Evolutionary conservation across 2,888 invertebrate species (phyloP), one percentile per base, ranked within the genome.

Genomic region (Dorcus parallelipipedus): DNA sequence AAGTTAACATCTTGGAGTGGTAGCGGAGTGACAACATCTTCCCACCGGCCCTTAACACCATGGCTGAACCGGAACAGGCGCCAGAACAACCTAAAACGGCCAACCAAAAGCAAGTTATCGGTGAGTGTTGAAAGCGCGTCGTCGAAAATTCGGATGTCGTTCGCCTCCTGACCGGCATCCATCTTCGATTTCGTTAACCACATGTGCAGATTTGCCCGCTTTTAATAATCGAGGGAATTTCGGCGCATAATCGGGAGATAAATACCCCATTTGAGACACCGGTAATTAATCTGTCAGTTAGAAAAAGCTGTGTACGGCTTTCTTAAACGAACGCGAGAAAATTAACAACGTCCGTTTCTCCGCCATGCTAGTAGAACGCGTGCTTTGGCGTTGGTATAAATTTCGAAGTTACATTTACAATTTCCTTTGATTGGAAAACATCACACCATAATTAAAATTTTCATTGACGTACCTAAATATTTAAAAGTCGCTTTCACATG

Each of bases 41-140:
- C 85, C 86, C 83, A 84, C 85, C 85, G 84, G 85, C 84, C 86
- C 86, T 83, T 86, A 83, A 86, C 88, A 88, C 86, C 89, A 95
- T 95, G 95, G 93, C 94, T 90, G 95, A 95, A 90, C 89, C 93
- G 86, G 94, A 85, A 81, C 81, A 82, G 80, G 79, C 81, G 80
- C 79, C 80, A 80, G 75, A 70, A 73, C 71, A 73, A 72, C 69
- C 70, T 54, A 77, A 73, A 82, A 82, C 75, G 84, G 84, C 85
- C 82, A 85, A 82, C 79, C 87, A 86, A 82, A 94, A 95, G 85
- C 90, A 90, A 86, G 84, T 93, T 82, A 91, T 93, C 83, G 93
- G 93, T 92, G 81, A 86, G 26, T 33, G 26, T 33, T 33, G 86
- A 54, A 49, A 45, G 50, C 33, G 41, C 41, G 49, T 47, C 39